phyloP scores from a whole-genome alignment of 1,140 invertebrate genomes.

The Drosophila sturtevanti region DNA sequence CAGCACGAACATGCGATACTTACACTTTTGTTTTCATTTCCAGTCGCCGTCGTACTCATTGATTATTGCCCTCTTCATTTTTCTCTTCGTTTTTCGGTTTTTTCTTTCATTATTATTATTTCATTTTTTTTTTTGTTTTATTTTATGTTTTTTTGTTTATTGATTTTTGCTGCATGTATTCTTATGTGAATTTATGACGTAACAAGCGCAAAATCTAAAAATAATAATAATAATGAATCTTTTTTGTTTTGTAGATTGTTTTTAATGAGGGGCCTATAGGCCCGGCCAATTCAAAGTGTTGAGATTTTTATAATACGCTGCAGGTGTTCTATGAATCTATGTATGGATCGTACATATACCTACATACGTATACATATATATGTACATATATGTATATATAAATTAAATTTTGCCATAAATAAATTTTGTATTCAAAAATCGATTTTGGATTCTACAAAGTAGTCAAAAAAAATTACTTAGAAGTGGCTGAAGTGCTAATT shows the following conservation, averaged over 20 bases:
- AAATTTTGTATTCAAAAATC: background rate
- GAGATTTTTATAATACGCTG: conserved; percentile 53
- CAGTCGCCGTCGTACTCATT: conserved; percentile 22
- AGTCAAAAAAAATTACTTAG: background rate
- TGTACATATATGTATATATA: background rate
- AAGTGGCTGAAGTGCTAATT: background rate
- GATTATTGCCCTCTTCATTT: conserved; percentile 30
- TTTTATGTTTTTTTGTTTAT: conserved; percentile 39
- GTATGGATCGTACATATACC: no score
- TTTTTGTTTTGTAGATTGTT: conserved; percentile 31
- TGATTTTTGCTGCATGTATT: conserved; percentile 31
- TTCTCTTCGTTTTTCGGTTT: conserved; percentile 5
- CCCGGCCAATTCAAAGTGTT: conserved; percentile 35
- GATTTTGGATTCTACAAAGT: background rate
- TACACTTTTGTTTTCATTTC: conserved; percentile 53
- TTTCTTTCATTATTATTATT: background rate
- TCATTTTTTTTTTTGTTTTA: conserved; percentile 17
- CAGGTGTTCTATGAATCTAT: conserved; percentile 46
- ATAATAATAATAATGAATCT: conserved; percentile 10
- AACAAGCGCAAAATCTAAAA: conserved; percentile 40
- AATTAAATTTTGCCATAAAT: conserved; percentile 32
- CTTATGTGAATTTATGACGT: conserved; percentile 46
- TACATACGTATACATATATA: conserved; percentile 32
- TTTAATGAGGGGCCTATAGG: conserved; percentile 37
- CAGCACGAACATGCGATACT: background rate